Base-by-base conservation (phyloP, 2,797 vertebrate genomes). In the Mormyrus proboscirostris region DNA sequence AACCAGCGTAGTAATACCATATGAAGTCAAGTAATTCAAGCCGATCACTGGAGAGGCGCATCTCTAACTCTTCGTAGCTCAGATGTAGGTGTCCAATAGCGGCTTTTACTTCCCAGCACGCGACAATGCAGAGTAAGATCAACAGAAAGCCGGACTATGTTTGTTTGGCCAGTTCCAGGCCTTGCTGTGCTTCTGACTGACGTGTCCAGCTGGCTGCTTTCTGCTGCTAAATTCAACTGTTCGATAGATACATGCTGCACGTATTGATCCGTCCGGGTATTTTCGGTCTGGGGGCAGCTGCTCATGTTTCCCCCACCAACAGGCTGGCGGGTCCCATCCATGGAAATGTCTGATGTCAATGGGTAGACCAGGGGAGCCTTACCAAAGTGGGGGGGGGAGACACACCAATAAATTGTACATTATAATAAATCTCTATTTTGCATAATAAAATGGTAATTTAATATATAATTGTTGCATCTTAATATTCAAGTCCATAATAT, bases 191-290 rank as follows among this genome's bases (percentile, higher is more conserved):
- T 9, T 73, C 53, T 51, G 73, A 88, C n/a, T 59, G 79, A 79
- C 87, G 93, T 90, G 76, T 94, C 94, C 94, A 93, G 93, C 91
- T 88, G 19, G 3, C 33, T 25, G 12, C 69, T 86, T 79, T 86
- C 87, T 57, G 79, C 51, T 51, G 86, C 88, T 90, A 88, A 87
- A 83, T 90, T 91, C 93, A 90, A 92, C 93, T 92, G 93, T 93
- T 95, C 95, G 94, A 95, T 93, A 94, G 92, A 92, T 95, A 95
- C 95, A 95, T 94, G 95, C 94, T 95, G 95, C 94, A 93, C 92
- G 89, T 95, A 97, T 96, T 95, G 96, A 97, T 96, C 94, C 92
- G 90, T 93, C 94, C 90, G 92, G 93, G 94, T 96, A 95, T 96
- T 95, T 96, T 95, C 95, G 94, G 94, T 95, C 95, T 93, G 86